Evolutionary conservation across 2,888 invertebrate genomes (phyloP), one percentile per base, ranked within the genome.

Genomic region (Nebria brevicollis): DNA sequence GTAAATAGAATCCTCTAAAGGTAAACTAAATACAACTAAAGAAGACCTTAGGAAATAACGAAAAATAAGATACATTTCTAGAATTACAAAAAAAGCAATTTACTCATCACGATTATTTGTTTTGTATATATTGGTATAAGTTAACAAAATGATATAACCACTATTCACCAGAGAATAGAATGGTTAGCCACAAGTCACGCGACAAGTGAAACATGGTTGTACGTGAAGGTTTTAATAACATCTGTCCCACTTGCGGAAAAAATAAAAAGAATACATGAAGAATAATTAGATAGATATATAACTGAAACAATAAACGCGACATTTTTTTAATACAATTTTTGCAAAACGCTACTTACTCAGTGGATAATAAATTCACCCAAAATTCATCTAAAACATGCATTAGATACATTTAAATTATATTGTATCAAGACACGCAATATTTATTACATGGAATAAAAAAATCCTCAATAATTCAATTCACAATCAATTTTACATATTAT

Each of bases 221-320:
- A 54, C 54, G 54, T 54, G 54, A 54, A 54, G 54, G 54, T 54
- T 54, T 54, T 54, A 54, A 54, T 54, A 54, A 54, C 54, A 54
- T 54, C 54, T 54, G 54, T 13, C 54, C 54, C 54, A 54, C 54
- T 54, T 54, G 8, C 54, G 8, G 4, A 54, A 54, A 54, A 54
- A 54, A 54, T 11, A 7, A 54, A 34, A 54, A 3, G 54, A 54
- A 54, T 54, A 54, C 54, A 54, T 54, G 54, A 54, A 54, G 13
- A 11, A 54, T 54, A 54, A 54, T 54, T 8, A 54, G 54, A 5
- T 54, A 54, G 54, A 8, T 54, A 54, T 54, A 13, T 54, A 54
- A 54, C 54, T 8, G 54, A 54, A 54, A 54, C 54, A 13, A 54
- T 54, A 54, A 54, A 54, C 13, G 8, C 2, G 8, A 54, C 54